Conservation (phyloP, 2,113 vertebrate genomes). For the Aleadryas rufinucha region DNA sequence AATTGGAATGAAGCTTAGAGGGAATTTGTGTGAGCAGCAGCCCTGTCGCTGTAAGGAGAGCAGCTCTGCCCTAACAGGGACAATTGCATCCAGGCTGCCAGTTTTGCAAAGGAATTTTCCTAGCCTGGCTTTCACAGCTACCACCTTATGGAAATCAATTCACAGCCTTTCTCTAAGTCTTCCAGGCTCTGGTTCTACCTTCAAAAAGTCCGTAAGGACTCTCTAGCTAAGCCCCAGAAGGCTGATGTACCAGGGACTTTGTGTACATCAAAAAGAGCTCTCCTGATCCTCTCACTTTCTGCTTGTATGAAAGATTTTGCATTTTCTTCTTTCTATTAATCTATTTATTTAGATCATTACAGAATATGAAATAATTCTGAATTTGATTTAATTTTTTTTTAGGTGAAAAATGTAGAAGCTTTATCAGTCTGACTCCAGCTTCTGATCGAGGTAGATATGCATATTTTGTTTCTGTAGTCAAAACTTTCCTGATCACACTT, state of each 20-base stretch:
- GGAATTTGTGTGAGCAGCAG: background rate
- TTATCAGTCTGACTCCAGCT: slow-evolving; percentile 81
- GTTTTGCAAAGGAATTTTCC: background rate
- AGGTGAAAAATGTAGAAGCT: slow-evolving; percentile 90
- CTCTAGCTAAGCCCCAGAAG: background rate
- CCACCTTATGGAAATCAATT: background rate
- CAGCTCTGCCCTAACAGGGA: background rate
- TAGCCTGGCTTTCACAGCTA: background rate
- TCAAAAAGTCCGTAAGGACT: background rate
- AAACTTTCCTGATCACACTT: background rate
- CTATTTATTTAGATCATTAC: background rate
- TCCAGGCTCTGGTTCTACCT: background rate
- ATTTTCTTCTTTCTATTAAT: background rate
- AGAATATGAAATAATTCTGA: background rate
- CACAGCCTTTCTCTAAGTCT: background rate
- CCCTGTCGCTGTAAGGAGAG: background rate
- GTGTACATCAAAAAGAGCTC: background rate
- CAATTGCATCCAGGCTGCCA: background rate
- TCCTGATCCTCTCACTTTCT: background rate
- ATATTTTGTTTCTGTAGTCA: background rate
- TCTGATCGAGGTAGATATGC: slow-evolving; percentile 81
- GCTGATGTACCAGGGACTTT: too few relatives aligned
- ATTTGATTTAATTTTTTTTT: background rate
- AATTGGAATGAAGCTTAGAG: background rate
- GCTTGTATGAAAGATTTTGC: background rate